A percentile compares a stretch with the other conserved stretches of the same genome.
Conservation (phyloP, 2,113 vertebrate genomes). For the Coturnix japonica region DNA sequence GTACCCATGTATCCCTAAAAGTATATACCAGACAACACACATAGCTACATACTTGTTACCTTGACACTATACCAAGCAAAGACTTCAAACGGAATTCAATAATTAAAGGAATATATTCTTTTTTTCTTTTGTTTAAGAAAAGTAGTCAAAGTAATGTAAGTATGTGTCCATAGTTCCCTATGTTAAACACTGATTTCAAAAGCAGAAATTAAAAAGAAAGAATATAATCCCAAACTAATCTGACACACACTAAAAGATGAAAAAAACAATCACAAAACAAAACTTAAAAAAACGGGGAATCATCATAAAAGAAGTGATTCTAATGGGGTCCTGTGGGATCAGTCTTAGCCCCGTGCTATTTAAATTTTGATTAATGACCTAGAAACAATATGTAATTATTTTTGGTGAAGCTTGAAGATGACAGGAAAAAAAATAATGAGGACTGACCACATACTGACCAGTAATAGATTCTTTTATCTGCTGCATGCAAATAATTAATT, state of each 20-base stretch:
- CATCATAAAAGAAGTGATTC: not conserved
- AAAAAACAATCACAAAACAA: not conserved
- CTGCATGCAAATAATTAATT: not conserved
- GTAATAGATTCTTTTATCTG: not conserved
- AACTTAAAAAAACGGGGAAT: not conserved
- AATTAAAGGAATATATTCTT: not conserved
- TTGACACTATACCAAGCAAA: not conserved
- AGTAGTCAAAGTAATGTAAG: not conserved
- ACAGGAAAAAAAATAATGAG: not conserved
- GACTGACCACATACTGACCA: not conserved
- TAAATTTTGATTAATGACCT: conserved; percentile 45
- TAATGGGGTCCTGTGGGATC: not conserved
- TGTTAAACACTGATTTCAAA: not conserved
- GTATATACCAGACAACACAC: not conserved
- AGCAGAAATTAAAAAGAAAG: not conserved
- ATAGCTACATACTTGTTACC: not conserved
- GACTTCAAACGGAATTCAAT: rapidly evolving
- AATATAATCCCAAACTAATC: not conserved
- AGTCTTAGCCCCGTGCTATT: not conserved
- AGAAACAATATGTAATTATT: conserved; percentile 50
- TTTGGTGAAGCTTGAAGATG: not conserved
- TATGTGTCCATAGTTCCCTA: not conserved
- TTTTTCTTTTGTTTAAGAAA: not conserved
- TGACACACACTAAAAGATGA: not conserved
- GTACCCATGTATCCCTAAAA: not conserved